Conservation (phyloP, 2,888 invertebrate species). For the Pristionchus mayeri region DNA sequence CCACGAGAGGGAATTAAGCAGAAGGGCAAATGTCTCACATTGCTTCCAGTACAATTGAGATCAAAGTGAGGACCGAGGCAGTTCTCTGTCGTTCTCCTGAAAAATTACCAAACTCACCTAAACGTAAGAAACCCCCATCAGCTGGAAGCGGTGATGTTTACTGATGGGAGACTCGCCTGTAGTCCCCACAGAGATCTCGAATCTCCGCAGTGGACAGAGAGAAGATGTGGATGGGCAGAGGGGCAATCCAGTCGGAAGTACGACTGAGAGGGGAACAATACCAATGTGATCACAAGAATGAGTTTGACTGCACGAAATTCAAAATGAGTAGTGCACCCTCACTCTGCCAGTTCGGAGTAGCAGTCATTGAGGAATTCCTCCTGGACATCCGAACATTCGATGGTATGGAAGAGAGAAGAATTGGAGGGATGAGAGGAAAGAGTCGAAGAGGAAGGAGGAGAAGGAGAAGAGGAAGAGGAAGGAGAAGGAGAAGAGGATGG, state of each 20-base stretch:
- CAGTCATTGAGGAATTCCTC: conserved; percentile 38
- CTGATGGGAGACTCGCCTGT: not conserved
- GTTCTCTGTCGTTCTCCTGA: conserved; percentile 20
- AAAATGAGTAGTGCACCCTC: not conserved
- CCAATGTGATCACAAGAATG: not conserved
- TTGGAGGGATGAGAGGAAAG: not conserved
- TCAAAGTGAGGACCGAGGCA: conserved; percentile 46
- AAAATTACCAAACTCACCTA: no score
- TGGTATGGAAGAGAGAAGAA: not conserved
- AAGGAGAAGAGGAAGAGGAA: not conserved
- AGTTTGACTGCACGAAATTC: not conserved
- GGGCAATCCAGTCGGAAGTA: conserved; percentile 20
- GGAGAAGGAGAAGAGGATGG: not conserved
- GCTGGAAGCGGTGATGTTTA: not conserved
- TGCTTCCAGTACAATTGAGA: conserved; percentile 40
- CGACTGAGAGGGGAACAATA: no score
- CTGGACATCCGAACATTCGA: conserved; percentile 13
- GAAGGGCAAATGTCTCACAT: not conserved
- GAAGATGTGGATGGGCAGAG: conserved; percentile 46
- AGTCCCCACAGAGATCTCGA: conserved; percentile 40
- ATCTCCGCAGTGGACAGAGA: conserved; percentile 14
- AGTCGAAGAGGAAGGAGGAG: not conserved
- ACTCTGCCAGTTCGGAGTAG: conserved; percentile 38
- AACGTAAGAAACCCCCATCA: no score
- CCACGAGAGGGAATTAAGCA: no score